Conservation (phyloP, 2,113 vertebrate species). For the Indicator indicator region DNA sequence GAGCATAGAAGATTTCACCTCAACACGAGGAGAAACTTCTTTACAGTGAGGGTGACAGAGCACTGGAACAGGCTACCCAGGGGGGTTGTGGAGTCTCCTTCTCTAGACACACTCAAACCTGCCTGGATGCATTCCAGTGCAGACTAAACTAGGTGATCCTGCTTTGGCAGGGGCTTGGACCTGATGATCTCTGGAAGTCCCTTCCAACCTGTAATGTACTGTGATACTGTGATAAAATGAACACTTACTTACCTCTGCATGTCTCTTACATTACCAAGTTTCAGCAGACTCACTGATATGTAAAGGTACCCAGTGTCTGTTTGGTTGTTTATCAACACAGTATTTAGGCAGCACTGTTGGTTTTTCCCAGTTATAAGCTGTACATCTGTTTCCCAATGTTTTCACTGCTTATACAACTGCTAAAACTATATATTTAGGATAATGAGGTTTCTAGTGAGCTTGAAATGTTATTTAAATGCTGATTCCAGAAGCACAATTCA, state of each 20-base stretch:
- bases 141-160: too few relatives aligned
- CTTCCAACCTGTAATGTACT: too few relatives aligned
- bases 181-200: too few relatives aligned
- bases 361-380: slow-evolving; percentile 7
- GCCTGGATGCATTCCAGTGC: too few relatives aligned
- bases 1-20: too few relatives aligned
- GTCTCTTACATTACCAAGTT: slow-evolving; percentile 42
- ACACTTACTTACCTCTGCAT: slow-evolving; percentile 1
- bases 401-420: neutral
- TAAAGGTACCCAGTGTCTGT: slow-evolving; percentile 15
- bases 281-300: slow-evolving; percentile 32
- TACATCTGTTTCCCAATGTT: slow-evolving; percentile 32
- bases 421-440: slow-evolving; percentile 11
- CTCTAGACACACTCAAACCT: too few relatives aligned
- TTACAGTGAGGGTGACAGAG: too few relatives aligned
- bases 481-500: slow-evolving; percentile 40
- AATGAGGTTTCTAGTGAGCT: slow-evolving; percentile 35
- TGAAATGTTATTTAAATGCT: slow-evolving; percentile 62
- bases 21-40: too few relatives aligned
- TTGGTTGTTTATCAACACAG: slow-evolving; percentile 35
- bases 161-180: too few relatives aligned
- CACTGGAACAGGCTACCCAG: too few relatives aligned
- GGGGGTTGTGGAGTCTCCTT: too few relatives aligned
- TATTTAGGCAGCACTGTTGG: slow-evolving; percentile 2
- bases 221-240: neutral